Evolutionary conservation across 2,888 invertebrate genomes (phyloP).

Genomic region (Chromoteleia sp.): DNA sequence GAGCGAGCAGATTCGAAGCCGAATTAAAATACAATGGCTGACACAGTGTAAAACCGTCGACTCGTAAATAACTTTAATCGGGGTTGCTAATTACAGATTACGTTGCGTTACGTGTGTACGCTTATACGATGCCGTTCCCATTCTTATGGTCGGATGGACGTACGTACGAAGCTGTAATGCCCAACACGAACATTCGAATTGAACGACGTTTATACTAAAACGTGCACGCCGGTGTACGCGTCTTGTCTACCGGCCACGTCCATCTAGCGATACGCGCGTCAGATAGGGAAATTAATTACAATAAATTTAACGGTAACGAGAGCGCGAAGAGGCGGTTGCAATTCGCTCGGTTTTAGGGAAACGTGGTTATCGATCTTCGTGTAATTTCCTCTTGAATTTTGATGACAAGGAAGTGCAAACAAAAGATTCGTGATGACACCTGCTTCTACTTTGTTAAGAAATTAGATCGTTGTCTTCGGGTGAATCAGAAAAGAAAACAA

Average conservation of each 20-base stretch:
- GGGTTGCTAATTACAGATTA: constrained; percentile 84
- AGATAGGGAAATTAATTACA: constrained; percentile 84
- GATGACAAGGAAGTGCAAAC: constrained; percentile 55
- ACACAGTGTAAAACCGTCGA: constrained; percentile 81
- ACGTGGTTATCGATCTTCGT: constrained; percentile 67
- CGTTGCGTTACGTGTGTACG: constrained; percentile 80
- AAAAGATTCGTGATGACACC: constrained; percentile 56
- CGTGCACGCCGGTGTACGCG: constrained; percentile 66
- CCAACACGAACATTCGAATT: constrained; percentile 72
- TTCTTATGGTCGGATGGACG: constrained; percentile 78
- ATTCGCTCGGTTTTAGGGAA: constrained; percentile 66
- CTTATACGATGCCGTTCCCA: constrained; percentile 79
- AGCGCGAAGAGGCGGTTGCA: constrained; percentile 75
- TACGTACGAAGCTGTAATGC: constrained; percentile 71
- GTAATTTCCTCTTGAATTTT: constrained; percentile 62
- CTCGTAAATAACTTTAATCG: constrained; percentile 84
- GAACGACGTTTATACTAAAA: constrained; percentile 77
- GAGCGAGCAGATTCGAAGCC: constrained; percentile 64
- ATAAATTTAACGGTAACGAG: constrained; percentile 84
- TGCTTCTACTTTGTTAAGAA: constrained; percentile 32
- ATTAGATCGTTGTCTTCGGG: constrained; percentile 34
- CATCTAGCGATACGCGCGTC: constrained; percentile 78
- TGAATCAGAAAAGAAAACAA: constrained; percentile 25
- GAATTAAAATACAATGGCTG: constrained; percentile 84
- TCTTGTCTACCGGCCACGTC: constrained; percentile 73